Base-by-base conservation (phyloP, 2,113 vertebrate species). In the Crotophaga sulcirostris region DNA sequence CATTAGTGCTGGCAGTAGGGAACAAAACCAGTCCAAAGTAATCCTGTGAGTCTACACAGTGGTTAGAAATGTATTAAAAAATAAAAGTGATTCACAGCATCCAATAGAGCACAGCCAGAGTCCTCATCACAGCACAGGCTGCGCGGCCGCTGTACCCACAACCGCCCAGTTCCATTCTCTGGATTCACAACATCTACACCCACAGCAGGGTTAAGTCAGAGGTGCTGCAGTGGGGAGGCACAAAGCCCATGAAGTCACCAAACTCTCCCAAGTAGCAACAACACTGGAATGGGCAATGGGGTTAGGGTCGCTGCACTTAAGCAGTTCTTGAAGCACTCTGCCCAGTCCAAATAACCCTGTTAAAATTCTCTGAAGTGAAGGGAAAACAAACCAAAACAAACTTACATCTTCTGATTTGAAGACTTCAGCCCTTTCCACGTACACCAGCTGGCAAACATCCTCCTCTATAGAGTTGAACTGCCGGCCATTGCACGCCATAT, bases 391-490 rank as follows among this genome's bases (percentile, higher is more conserved):
- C 3, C 14, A 68, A 58, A 49, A 23, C 34, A 38, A 34, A 95
- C 97, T 96, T 87, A 99, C 99, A 93, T 99, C 98, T 68, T 99
- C 99, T 16, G 99, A 99, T 96, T 98, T 99, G 82, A 99, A 98
- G 63, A 99, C 99, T 93, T 99, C 99, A 3, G 99, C 99, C 51
- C 99, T 98, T 83, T 99, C 99, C 96, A 99, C 99, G 2, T 99
- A 99, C 10, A 99, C 99, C 87, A 99, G 96, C 93, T 99, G 99
- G 80, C 99, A 99, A 47, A 99, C 99, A 0, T 99, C 99, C 40
- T 99, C 99, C 97, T 99, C 99, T 19, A 99, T 99, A 3, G 99
- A 99, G 97, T 99, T 99, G 96, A 99, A 99, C 97, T 99, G 99
- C 34, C 98, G 98, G 15, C 99, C 99, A 1, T 99, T 99, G 91